phyloP scores from a whole-genome alignment of 1,140 invertebrate genomes.

The Lamellibrachia luymesi region DNA sequence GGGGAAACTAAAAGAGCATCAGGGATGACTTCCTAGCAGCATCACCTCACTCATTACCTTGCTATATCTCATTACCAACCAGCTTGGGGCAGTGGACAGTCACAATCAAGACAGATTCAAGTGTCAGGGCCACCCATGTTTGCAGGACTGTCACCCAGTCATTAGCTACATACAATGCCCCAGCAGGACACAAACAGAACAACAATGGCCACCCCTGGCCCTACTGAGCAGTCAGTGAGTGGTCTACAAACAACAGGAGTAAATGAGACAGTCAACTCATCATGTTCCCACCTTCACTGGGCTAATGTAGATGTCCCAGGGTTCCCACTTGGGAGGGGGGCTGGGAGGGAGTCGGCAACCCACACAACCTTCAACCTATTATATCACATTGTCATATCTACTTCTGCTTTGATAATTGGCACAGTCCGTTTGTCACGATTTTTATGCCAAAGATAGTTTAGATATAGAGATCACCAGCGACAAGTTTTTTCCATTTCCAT shows the following conservation, averaged over 20 bases:
- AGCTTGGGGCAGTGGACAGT: not conserved
- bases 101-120: not conserved
- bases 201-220: not conserved
- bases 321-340: not conserved
- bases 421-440: too few species aligned
- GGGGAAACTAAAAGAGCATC: too few species aligned
- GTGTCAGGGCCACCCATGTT: not conserved
- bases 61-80: not conserved
- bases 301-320: not conserved
- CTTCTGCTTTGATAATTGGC: not conserved
- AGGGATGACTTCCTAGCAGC: too few species aligned
- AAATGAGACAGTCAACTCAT: not conserved
- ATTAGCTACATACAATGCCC: not conserved
- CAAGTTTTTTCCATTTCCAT: too few species aligned
- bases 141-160: not conserved
- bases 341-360: not conserved
- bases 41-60: not conserved
- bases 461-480: too few species aligned
- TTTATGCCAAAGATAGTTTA: too few species aligned
- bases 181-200: not conserved
- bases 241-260: not conserved
- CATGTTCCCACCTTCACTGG: not conserved
- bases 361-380: not conserved
- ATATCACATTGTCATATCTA: not conserved
- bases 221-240: not conserved